Base-by-base conservation (phyloP, 1,140 invertebrate genomes). In the Agrypnia vestita region DNA sequence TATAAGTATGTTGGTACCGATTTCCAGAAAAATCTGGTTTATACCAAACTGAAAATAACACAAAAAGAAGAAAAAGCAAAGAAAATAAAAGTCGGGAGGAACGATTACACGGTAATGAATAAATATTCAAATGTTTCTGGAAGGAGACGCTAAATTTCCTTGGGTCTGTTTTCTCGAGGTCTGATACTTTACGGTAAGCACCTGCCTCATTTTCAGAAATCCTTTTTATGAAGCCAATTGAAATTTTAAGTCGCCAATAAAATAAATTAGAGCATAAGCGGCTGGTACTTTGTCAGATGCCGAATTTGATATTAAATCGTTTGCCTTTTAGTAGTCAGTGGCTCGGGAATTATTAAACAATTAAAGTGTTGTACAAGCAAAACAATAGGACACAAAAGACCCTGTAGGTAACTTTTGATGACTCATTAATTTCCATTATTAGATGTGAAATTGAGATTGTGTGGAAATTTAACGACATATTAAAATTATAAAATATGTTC, bases 201-300 rank as follows among this genome's bases (percentile, higher is more conserved):
- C 76, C 64, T 80, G 75, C 81, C 74, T 62, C 35, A 71, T 71
- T 64, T 77, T 47, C 80, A 25, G 69, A 43, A 80, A 75, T 78
- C 77, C 78, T 80, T 80, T 83, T 83, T 80, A 83, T 71, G 82
- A 44, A 78, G 74, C 71, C 82, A 80, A 83, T 80, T 80, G 82
- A 83, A 83, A 83, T 80, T 83, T 83, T 80, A 80, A 83, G 79
- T 80, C 82, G 51, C 76, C 79, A 80, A 83, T 83, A 83, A 83
- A 83, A 83, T 80, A 83, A 83, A 83, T 83, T 79, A 83, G 79
- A 76, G 80, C 76, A 82, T 80, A 81, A 76, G 81, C 55, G 71
- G 62, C 79, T 61, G 82, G 72, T 59, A n/a, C 69, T 83, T 79
- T 47, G 53, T 55, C 56, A 67, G 59, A 61, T 44, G 75, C 73